Evolutionary conservation across 2,113 vertebrate genomes (phyloP), one percentile per base, ranked within the genome.

Genomic region (Galeopterus variegatus): DNA sequence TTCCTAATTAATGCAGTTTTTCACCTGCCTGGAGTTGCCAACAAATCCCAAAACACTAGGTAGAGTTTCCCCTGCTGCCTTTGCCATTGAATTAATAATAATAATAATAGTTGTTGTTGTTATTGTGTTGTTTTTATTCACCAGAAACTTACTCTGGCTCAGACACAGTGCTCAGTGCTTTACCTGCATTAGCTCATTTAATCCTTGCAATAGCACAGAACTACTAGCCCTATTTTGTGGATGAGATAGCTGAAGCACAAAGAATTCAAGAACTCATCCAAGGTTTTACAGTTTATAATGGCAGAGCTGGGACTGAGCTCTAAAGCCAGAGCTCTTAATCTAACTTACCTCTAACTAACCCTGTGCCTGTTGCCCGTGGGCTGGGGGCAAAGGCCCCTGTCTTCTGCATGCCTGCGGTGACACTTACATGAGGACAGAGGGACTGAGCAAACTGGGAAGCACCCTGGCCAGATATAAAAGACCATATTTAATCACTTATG

Each of bases 401-500:
- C 56, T 75, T 67, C 7, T 12, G 8, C 10, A 6, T 1, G 4
- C 4, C 18, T 76, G 0, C 80, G 19, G 14, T 8, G 6, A 54
- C 64, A n/a, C 8, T 4, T 31, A 23, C 50, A 5, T 4, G n/a
- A 85, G 21, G 23, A 87, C 26, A 17, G 24, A 50, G 72, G 36
- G 23, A 11, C 18, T 10, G 7, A 56, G 72, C 14, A 60, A 36
- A 58, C 31, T 60, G 54, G n/a, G 72, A 86, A 76, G 36, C 26
- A 84, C 82, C 15, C 60, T 60, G 81, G 31, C 50, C n/a, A 96
- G 80, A 93, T 92, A 73, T 70, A 84, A 91, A 95, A 97, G 58
- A 5, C 9, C 86, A 89, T 94, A 92, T 84, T 87, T 85, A 96
- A 87, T 97, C 93, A 92, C 82, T 91, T 90, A 23, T 97, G 95